Percentiles rank a stretch among this genome's conserved stretches.
These are phyloP conservation scores for Drosophila neutralis DNA, from an alignment of 2,888 invertebrate genomes.

Conservation along the genomic window DNA sequence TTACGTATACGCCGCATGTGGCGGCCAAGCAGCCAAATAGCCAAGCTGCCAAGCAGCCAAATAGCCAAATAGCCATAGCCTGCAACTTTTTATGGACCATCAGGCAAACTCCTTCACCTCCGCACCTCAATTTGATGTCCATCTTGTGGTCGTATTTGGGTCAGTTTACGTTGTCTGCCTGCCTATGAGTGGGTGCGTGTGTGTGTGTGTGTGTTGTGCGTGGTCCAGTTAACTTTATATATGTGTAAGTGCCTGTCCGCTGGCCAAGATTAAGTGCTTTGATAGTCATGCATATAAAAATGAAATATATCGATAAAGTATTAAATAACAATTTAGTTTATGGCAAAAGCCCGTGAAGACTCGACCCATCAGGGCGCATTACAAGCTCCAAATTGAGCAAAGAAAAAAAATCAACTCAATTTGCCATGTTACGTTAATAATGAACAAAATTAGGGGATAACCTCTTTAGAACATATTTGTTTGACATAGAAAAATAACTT, in stretches of 20 bases:
- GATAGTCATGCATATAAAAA: slow-evolving; percentile 79
- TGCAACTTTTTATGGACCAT: slow-evolving; percentile 73
- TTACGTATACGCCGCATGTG: slow-evolving; percentile 59
- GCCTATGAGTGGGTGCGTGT: not conserved
- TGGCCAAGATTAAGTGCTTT: slow-evolving; percentile 74
- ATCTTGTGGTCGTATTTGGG: slow-evolving; percentile 76
- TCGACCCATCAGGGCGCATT: slow-evolving; percentile 34
- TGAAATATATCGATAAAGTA: slow-evolving; percentile 80
- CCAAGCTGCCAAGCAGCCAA: slow-evolving; percentile 52
- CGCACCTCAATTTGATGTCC: slow-evolving; percentile 59
- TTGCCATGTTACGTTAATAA: slow-evolving; percentile 28
- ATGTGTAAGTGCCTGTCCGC: slow-evolving; percentile 65
- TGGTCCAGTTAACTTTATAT: slow-evolving; percentile 67
- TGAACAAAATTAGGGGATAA: not conserved
- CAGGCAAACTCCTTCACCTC: slow-evolving; percentile 28
- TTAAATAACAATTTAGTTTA: slow-evolving; percentile 79
- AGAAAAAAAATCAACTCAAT: slow-evolving; percentile 33
- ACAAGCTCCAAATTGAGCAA: slow-evolving; percentile 8
- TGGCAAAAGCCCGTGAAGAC: slow-evolving; percentile 51
- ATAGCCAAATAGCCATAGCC: slow-evolving; percentile 62
- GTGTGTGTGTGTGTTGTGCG: slow-evolving; percentile 19
- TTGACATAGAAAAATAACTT: not conserved
- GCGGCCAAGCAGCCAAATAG: slow-evolving; percentile 59
- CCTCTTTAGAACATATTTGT: not conserved
- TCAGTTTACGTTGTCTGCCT: slow-evolving; percentile 60